Evolutionary conservation across 2,888 invertebrate species (phyloP), one percentile per base, ranked within the genome.

Genomic region (Timema cristinae): DNA sequence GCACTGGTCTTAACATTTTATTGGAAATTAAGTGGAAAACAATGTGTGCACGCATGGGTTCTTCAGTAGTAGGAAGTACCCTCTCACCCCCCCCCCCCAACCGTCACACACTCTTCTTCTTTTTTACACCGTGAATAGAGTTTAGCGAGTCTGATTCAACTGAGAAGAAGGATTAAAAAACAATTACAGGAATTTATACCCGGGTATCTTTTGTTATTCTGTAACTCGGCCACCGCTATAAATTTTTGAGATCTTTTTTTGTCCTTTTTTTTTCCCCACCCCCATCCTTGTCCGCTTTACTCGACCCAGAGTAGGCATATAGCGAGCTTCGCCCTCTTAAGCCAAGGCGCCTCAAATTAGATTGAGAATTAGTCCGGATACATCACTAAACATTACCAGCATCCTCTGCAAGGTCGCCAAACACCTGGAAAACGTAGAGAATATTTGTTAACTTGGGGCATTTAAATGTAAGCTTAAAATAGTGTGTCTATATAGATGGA

Each of bases 171-270:
- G 63, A 63, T 63, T 63, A 63, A 63, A 63, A 63, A 63, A 63
- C 63, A 63, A 63, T 63, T 63, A 63, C 63, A 63, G 63, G 63
- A 63, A 63, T 63, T 63, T 63, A 63, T 63, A 47, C 63, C 63
- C 63, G 63, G 11, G 47, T 63, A 63, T 63, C 63, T 63, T 48
- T 63, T 63, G 63, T 63, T 63, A 63, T 63, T 63, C 63, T 63
- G 47, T 47, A 63, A 63, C 63, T 63, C 9, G 11, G 16, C 63
- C 16, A 48, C 63, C 48, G 32, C 32, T 47, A 63, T 63, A 63
- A 63, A 63, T 63, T 63, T 32, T 32, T 48, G 63, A 9, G 56
- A 5, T 7, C 56, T 11, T 16, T 11, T 16, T 56, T 16, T 11
- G n/a, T 16, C 56, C 7, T 16, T 16, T 2, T 7, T 2, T 7